Base-by-base conservation (phyloP, 2,888 invertebrate genomes). In the Epinotia nisella region DNA sequence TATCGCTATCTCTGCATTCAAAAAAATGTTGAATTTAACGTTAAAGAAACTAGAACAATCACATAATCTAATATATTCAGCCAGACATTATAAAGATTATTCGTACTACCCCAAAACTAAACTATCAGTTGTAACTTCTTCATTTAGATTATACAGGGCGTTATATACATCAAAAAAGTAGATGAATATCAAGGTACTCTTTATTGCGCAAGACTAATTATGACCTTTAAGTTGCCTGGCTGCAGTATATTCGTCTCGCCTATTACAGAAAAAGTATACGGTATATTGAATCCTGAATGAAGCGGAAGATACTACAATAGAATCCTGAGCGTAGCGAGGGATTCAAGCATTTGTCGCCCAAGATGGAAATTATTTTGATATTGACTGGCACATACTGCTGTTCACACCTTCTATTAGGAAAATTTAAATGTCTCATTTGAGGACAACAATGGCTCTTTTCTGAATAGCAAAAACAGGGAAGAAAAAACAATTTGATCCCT, bases 1-100 rank as follows among this genome's bases (percentile, higher is more conserved):
- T 81, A 78, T 78, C 73, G 61, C 78, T 73, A 53, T 80, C 79
- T 80, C 80, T 70, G 67, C 3, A 55, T 41, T 35, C 7, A 19
- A 67, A 71, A 59, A 68, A 59, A 21, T 24, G 41, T 51, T 69
- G 17, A 75, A 59, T 51, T 35, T 53, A 39, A 55, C 49, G 49
- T 59, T 59, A 49, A 45, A 59, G 41, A 59, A 49, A 49, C 7
- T 68, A 11, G 45, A 59, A 17, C 59, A 35, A 49, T 9, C 45
- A 15, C 9, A n/a, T 21, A 19, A n/a, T 45, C 2, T 9, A 21
- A 2, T 24, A 49, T n/a, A 49, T 1, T n/a, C 19, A 58, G 29
- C 2, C 3, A 39, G 9, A 13, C 41, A 41, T 41, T 3, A 13
- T 19, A 19, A 11, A 62, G 1, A 9, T 29, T 35, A 35, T 35